phyloP scores from a whole-genome alignment of 2,113 vertebrate genomes.

The Barbus barbus region DNA sequence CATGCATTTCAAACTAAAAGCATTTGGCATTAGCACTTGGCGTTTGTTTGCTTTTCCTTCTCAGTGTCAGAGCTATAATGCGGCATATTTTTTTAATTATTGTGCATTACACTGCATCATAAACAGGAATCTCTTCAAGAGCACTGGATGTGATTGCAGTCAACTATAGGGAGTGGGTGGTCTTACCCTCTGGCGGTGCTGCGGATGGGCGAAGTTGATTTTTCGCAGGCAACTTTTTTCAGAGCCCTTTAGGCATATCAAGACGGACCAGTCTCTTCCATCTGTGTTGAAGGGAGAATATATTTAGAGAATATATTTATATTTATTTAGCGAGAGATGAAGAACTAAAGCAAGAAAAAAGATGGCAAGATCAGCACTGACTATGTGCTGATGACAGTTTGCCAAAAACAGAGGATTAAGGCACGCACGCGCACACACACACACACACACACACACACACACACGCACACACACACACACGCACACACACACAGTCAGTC shows the following conservation, averaged over 20 bases:
- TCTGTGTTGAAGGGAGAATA: slow-evolving; percentile 50
- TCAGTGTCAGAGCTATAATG: not conserved
- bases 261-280: slow-evolving; percentile 77
- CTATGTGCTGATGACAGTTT: not conserved
- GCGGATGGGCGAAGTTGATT: slow-evolving; percentile 71
- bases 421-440: not conserved
- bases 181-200: slow-evolving; percentile 83
- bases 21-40: not conserved
- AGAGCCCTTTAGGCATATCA: slow-evolving; percentile 81
- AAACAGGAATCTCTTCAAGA: not conserved
- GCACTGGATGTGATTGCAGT: not conserved
- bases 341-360: not conserved
- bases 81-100: not conserved
- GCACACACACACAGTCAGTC: too few species aligned
- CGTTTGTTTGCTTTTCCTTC: not conserved
- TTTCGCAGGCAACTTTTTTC: slow-evolving; percentile 77
- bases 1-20: slow-evolving; percentile 21
- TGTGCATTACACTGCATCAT: not conserved
- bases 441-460: too few species aligned
- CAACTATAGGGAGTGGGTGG: not conserved
- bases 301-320: not conserved
- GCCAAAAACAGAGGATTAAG: slow-evolving; percentile 7
- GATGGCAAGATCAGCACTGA: not conserved
- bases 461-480: too few species aligned
- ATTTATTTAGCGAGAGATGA: not conserved